phyloP scores from a whole-genome alignment of 2,888 invertebrate genomes.

The Drosophila quinaria region DNA sequence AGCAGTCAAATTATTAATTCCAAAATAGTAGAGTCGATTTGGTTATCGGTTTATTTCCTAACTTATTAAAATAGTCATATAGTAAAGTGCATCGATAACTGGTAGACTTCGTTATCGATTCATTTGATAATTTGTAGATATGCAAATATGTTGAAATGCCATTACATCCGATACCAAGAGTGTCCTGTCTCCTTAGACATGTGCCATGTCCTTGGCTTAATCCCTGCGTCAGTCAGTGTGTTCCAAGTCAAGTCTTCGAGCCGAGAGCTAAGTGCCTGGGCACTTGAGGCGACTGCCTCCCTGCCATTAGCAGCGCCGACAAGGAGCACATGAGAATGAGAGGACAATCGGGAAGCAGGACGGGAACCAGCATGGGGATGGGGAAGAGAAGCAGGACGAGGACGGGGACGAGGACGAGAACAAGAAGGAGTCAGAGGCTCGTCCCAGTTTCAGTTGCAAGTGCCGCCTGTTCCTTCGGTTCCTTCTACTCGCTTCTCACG shows the following conservation, averaged over 20 bases:
- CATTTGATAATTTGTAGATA: no score
- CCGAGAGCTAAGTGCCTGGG: conserved; percentile 54
- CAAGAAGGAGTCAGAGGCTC: background rate
- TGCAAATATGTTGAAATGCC: background rate
- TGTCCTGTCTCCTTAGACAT: conserved; percentile 3
- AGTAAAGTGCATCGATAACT: background rate
- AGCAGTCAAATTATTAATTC: background rate
- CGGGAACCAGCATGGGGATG: no score
- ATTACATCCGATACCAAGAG: background rate
- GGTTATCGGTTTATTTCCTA: background rate
- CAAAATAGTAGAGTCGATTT: background rate
- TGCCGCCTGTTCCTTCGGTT: conserved; percentile 9
- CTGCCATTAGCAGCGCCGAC: conserved; percentile 44
- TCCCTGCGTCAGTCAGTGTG: background rate
- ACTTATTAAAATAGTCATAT: background rate
- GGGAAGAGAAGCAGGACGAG: background rate
- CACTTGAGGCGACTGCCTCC: conserved; percentile 52
- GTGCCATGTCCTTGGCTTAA: background rate
- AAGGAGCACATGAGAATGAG: conserved; percentile 1
- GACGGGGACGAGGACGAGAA: background rate
- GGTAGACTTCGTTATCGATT: background rate
- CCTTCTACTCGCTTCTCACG: conserved; percentile 18
- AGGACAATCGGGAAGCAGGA: conserved; percentile 2
- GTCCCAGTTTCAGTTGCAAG: conserved; percentile 17
- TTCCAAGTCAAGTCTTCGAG: conserved; percentile 37